phyloP scores from a whole-genome alignment of 2,113 vertebrate species.

The Cathartes aura region DNA sequence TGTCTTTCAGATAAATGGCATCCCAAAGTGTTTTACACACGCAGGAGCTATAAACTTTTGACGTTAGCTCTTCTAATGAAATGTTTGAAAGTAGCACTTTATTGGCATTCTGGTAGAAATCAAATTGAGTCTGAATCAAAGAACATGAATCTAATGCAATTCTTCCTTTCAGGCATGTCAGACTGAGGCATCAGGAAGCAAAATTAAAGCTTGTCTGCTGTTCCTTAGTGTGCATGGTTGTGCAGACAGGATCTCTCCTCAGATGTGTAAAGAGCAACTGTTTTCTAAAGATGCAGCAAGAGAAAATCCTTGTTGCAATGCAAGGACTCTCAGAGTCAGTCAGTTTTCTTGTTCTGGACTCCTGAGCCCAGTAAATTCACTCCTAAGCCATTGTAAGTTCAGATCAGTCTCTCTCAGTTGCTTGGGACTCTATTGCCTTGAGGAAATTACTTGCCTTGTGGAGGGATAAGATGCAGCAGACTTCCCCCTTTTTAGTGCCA shows the following conservation, averaged over 20 bases:
- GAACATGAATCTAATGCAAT: background rate
- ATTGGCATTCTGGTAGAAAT: constrained; percentile 10
- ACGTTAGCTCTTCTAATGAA: constrained; percentile 15
- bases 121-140: background rate
- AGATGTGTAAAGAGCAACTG: background rate
- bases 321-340: background rate
- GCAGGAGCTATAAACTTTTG: background rate
- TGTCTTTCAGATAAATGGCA: background rate
- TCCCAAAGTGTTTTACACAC: constrained; percentile 26
- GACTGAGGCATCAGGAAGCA: background rate
- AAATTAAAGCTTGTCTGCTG: background rate
- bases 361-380: background rate
- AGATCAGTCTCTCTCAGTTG: background rate
- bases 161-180: background rate
- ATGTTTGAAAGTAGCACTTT: background rate
- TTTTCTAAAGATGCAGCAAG: background rate
- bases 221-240: background rate
- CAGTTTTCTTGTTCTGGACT: background rate
- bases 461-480: background rate
- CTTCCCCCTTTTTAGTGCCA: background rate
- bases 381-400: background rate
- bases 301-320: background rate
- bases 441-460: accelerated
- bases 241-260: background rate
- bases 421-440: background rate